Conservation (phyloP, 2,797 vertebrate species). For the Clamator glandarius region DNA sequence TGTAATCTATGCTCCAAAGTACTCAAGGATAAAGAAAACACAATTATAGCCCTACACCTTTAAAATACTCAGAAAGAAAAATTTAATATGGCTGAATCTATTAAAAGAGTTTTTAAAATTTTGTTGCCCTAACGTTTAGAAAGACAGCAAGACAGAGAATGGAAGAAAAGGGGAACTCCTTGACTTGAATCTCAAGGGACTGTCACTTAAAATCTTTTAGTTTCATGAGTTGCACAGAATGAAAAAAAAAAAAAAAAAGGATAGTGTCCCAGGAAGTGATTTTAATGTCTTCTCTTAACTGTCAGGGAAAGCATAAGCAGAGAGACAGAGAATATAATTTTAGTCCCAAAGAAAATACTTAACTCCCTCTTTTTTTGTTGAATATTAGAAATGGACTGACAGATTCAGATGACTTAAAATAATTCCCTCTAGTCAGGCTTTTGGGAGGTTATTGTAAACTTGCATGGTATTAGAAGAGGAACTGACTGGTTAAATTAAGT, state of each 20-base stretch:
- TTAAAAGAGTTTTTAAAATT: neutral
- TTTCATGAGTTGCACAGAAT: neutral
- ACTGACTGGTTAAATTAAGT: conserved; percentile 47
- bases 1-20: no score
- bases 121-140: neutral
- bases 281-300: neutral
- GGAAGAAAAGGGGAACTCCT: neutral
- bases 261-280: neutral
- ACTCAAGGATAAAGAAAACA: no score
- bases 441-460: neutral
- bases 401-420: conserved; percentile 42
- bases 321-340: neutral
- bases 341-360: neutral
- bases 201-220: neutral
- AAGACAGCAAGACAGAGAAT: neutral
- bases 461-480: conserved; percentile 10
- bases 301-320: neutral
- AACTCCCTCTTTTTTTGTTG: neutral
- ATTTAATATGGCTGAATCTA: neutral
- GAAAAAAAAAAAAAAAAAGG: neutral
- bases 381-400: neutral
- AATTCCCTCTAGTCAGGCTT: neutral
- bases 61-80: neutral
- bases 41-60: neutral
- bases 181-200: neutral